Percentiles rank a stretch among this genome's conserved stretches.
Evolutionary conservation across 2,888 invertebrate species (phyloP).

Genomic region (Netelia melanura): DNA sequence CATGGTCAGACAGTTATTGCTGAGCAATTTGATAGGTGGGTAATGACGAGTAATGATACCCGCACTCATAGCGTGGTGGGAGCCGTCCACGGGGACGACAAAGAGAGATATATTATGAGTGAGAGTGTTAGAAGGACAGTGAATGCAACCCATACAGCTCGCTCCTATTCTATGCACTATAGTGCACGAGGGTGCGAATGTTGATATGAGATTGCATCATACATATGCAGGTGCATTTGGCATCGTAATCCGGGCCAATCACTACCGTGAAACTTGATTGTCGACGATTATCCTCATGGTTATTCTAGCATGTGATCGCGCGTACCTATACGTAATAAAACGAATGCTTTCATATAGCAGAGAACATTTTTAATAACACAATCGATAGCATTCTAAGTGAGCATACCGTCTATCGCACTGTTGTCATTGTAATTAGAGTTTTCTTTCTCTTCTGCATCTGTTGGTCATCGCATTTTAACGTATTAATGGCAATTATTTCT

Average conservation of each 20-base stretch:
- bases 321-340: slow-evolving; percentile 79
- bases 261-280: slow-evolving; percentile 83
- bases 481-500: too few relatives aligned
- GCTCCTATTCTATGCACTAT: slow-evolving; percentile 47
- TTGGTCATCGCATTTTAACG: too few relatives aligned
- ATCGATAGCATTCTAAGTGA: slow-evolving; percentile 1
- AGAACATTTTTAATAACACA: slow-evolving; percentile 55
- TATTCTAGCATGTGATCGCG: slow-evolving; percentile 53
- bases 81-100: slow-evolving; percentile 67
- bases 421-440: too few relatives aligned
- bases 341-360: not conserved
- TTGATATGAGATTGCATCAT: slow-evolving; percentile 83
- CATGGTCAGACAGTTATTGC: slow-evolving; percentile 81
- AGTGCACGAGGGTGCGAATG: slow-evolving; percentile 72
- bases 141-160: slow-evolving; percentile 46
- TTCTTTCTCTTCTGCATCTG: too few relatives aligned
- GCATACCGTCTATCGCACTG: too few relatives aligned
- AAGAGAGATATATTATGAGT: slow-evolving; percentile 51
- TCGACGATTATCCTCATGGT: slow-evolving; percentile 81
- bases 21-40: slow-evolving; percentile 83
- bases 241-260: slow-evolving; percentile 80
- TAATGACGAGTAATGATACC: slow-evolving; percentile 83
- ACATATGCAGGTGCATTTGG: slow-evolving; percentile 84
- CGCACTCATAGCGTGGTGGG: slow-evolving; percentile 76
- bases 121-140: slow-evolving; percentile 56